These are phyloP conservation scores for Melitaea cinxia DNA, from an alignment of 1,140 invertebrate genomes.

Conservation along the genomic window DNA sequence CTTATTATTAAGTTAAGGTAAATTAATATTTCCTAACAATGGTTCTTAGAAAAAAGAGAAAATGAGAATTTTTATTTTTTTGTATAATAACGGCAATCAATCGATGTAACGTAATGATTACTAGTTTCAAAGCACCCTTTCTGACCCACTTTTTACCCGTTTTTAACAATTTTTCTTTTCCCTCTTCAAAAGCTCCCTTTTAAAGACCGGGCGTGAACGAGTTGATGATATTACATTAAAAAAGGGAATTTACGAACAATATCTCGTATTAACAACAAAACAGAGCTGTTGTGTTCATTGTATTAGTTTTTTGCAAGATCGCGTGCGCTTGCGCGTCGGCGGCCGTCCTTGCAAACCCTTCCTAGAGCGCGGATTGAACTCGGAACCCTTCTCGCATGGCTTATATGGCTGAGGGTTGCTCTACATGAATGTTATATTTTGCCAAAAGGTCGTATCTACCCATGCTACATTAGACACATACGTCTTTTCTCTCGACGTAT, in stretches of 20 bases:
- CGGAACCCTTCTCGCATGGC: conserved; percentile 67
- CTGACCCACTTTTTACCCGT: conserved; percentile 79
- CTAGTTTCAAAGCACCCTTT: conserved; percentile 79
- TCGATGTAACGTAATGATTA: conserved; percentile 76
- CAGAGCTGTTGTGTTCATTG: conserved; percentile 73
- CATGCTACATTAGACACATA: conserved; percentile 37
- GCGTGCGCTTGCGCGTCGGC: conserved; percentile 80
- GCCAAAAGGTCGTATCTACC: conserved; percentile 41
- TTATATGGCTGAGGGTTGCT: conserved; percentile 65
- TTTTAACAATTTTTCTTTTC: conserved; percentile 77
- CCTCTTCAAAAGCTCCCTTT: conserved; percentile 77
- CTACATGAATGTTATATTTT: conserved; percentile 37
- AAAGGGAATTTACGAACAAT: conserved; percentile 78
- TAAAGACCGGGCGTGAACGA: conserved; percentile 80
- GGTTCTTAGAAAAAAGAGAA: background rate
- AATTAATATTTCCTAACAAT: background rate
- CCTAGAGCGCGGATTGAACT: conserved; percentile 63
- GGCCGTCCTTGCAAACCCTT: conserved; percentile 73
- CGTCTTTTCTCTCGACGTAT: conserved; percentile 46
- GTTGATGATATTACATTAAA: conserved; percentile 81
- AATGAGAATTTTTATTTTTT: conserved; percentile 45
- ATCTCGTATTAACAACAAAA: conserved; percentile 79
- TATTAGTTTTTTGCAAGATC: conserved; percentile 77
- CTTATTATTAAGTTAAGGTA: background rate
- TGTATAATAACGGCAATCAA: conserved; percentile 79